phyloP scores from a whole-genome alignment of 92 coral and sea anemone species.

The Epizoanthus rinbou region DNA sequence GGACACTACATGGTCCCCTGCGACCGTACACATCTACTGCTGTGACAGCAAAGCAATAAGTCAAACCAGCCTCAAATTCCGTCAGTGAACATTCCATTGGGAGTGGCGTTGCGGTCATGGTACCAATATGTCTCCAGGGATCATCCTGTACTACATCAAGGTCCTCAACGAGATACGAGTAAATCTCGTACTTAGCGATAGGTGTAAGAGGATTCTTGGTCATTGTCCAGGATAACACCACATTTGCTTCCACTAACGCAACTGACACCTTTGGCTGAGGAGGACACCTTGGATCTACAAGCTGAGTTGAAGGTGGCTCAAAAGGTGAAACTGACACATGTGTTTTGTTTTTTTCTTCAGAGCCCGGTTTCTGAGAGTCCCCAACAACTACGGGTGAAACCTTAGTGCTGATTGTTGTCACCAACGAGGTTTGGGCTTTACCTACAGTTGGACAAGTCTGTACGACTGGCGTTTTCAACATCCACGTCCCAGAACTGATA shows the following conservation, averaged over 20 bases:
- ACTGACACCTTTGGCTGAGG: background rate
- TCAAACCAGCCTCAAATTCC: background rate
- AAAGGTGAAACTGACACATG: too few species aligned
- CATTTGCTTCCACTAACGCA: background rate
- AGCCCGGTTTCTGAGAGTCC: too few species aligned
- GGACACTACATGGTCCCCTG: background rate
- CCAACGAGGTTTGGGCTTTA: too few species aligned
- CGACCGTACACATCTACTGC: slow-evolving; percentile 15
- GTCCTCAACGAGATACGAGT: slow-evolving; percentile 11
- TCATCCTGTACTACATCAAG: background rate
- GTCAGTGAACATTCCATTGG: slow-evolving; percentile 19
- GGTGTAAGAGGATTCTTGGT: background rate
- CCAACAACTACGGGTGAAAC: too few species aligned
- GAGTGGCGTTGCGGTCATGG: background rate
- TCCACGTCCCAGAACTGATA: too few species aligned
- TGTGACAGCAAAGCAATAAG: slow-evolving; percentile 19
- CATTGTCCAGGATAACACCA: background rate
- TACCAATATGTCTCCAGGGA: slow-evolving; percentile 9
- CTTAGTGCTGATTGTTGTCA: too few species aligned
- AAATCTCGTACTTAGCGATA: background rate
- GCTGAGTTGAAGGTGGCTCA: too few species aligned
- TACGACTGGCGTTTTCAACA: too few species aligned
- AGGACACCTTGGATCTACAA: background rate
- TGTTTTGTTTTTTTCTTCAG: too few species aligned
- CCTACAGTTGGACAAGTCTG: too few species aligned